phyloP scores from a whole-genome alignment of 2,888 invertebrate species.

The Tetrapedia diversipes region DNA sequence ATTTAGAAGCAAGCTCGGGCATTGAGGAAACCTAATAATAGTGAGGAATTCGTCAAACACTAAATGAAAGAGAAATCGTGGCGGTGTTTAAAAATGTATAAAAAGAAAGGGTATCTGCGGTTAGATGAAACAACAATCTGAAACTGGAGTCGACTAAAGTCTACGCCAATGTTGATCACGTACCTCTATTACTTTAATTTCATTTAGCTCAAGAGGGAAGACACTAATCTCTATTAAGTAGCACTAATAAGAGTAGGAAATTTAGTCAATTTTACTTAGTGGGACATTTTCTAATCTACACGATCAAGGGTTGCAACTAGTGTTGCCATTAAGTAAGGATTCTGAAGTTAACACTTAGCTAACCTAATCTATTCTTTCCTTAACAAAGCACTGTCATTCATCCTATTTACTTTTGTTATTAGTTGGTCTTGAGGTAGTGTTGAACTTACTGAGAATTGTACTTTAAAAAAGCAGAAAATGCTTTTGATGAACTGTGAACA shows the following conservation, averaged over 20 bases:
- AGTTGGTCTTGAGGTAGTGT: no score
- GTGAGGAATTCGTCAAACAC: neutral
- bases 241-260: constrained; percentile 7
- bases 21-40: neutral
- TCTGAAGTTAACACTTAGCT: no score
- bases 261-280: constrained; percentile 11
- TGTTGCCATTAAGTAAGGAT: neutral
- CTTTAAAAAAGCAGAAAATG: no score
- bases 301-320: neutral
- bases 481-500: no score
- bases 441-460: no score
- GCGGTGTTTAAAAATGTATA: no score
- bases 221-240: constrained; percentile 29
- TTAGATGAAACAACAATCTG: no score
- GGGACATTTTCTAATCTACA: constrained; percentile 14
- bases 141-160: neutral
- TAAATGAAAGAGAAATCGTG: neutral
- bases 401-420: no score
- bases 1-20: constrained; percentile 26
- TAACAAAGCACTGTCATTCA: no score
- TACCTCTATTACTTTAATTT: constrained; percentile 17
- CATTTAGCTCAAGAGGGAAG: neutral
- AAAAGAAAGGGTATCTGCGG: no score
- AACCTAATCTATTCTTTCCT: no score
- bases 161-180: constrained; percentile 16